Evolutionary conservation across 2,113 vertebrate species (phyloP).

Genomic region (Herpetotheres cachinnans): DNA sequence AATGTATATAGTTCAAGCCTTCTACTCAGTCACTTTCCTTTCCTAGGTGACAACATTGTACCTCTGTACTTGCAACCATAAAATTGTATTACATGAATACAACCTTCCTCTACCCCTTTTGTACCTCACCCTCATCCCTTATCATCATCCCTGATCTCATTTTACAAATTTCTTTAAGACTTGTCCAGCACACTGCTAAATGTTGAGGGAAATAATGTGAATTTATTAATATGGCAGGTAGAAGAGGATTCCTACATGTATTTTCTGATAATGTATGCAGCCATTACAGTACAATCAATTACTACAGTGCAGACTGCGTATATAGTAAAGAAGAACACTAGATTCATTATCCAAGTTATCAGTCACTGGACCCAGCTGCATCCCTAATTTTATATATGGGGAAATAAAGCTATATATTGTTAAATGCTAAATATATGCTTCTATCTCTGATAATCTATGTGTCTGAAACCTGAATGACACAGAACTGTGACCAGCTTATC

Average conservation of each 20-base stretch:
- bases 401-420: not conserved
- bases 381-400: not conserved
- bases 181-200: not conserved
- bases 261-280: not conserved
- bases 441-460: not conserved
- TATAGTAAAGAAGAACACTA: not conserved
- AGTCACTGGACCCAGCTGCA: not conserved
- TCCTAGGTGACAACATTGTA: not conserved
- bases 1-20: not conserved
- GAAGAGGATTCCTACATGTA: not conserved
- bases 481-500: not conserved
- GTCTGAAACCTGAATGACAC: not conserved
- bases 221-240: not conserved
- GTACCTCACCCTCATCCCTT: not conserved
- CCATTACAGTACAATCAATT: not conserved
- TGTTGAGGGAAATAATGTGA: not conserved
- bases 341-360: not conserved
- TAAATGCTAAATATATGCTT: not conserved
- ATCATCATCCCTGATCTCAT: not conserved
- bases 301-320: not conserved
- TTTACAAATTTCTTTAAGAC: not conserved
- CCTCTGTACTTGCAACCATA: not conserved
- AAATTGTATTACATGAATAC: not conserved
- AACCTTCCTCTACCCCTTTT: not conserved
- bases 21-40: not conserved